Evolutionary conservation across 2,888 invertebrate genomes (phyloP).

Genomic region (Rhamnusium bicolor): DNA sequence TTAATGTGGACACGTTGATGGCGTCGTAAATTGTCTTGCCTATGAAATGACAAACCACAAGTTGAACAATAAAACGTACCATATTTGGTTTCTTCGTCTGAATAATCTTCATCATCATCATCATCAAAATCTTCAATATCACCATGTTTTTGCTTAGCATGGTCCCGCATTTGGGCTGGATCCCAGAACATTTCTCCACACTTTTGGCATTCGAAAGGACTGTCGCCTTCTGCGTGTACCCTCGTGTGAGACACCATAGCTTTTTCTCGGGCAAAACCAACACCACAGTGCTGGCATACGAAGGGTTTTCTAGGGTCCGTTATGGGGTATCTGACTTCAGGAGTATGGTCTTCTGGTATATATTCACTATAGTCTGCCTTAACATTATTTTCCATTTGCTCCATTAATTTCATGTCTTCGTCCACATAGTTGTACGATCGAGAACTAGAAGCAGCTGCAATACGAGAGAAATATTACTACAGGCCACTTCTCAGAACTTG

Average conservation of each 20-base stretch:
- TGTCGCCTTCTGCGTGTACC: conserved; percentile 71
- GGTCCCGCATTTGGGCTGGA: conserved; percentile 74
- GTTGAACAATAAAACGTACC: conserved; percentile 79
- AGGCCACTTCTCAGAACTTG: no score
- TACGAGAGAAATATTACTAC: conserved; percentile 5
- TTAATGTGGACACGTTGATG: conserved; percentile 74
- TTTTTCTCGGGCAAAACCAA: conserved; percentile 86
- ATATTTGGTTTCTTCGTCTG: conserved; percentile 76
- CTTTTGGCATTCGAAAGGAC: conserved; percentile 84
- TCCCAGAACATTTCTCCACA: conserved; percentile 91
- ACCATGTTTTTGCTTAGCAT: conserved; percentile 76
- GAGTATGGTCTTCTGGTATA: conserved; percentile 54
- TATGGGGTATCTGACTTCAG: conserved; percentile 71
- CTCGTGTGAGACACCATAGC: conserved; percentile 83
- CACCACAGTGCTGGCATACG: conserved; percentile 84
- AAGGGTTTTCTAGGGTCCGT: conserved; percentile 84
- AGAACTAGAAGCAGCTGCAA: conserved; percentile 62
- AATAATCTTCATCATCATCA: conserved; percentile 73
- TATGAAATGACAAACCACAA: conserved; percentile 86
- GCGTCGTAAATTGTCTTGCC: conserved; percentile 82
- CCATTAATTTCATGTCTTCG: conserved; percentile 72
- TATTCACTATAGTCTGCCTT: conserved; percentile 64
- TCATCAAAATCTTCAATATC: conserved; percentile 65
- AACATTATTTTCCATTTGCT: conserved; percentile 69
- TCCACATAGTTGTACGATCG: conserved; percentile 71